phyloP scores from a whole-genome alignment of 2,797 vertebrate species.

The Sebastes oblongus region DNA sequence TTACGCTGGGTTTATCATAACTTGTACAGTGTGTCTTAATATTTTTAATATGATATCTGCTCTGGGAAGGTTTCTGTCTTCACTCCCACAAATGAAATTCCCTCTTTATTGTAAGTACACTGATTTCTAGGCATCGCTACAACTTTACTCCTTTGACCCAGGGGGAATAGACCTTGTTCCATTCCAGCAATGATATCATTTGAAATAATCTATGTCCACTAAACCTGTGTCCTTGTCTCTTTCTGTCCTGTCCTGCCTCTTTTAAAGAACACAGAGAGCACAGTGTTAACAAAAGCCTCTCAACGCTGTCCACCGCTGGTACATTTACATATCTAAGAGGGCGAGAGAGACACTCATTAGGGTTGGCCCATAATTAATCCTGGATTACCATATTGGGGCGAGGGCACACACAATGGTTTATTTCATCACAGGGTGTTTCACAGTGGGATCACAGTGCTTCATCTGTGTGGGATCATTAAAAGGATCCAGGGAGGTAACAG shows the following conservation, averaged over 20 bases:
- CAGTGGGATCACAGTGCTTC: slow-evolving; percentile 64
- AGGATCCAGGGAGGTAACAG: slow-evolving; percentile 58
- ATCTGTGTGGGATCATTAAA: slow-evolving; percentile 72
- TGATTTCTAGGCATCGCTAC: background rate
- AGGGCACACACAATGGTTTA: slow-evolving; percentile 77
- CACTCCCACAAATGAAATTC: background rate
- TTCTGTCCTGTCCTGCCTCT: slow-evolving; percentile 25
- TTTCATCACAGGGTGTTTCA: slow-evolving; percentile 71
- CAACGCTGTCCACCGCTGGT: slow-evolving; percentile 53
- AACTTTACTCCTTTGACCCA: background rate
- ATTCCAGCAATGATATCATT: slow-evolving; percentile 11
- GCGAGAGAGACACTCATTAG: slow-evolving; percentile 69
- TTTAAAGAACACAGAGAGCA: slow-evolving; percentile 28
- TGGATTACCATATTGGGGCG: slow-evolving; percentile 76
- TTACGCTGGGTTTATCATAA: background rate
- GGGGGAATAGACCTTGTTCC: background rate
- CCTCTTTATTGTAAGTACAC: background rate
- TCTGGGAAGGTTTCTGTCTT: background rate
- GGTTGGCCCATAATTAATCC: slow-evolving; percentile 76
- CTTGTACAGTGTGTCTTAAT: background rate
- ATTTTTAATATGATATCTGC: background rate
- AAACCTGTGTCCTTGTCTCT: slow-evolving; percentile 39
- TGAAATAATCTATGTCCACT: slow-evolving; percentile 26
- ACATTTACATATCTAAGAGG: slow-evolving; percentile 80
- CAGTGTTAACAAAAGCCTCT: slow-evolving; percentile 60